phyloP scores from a whole-genome alignment of 2,888 invertebrate genomes.

The Athetis lepigone region DNA sequence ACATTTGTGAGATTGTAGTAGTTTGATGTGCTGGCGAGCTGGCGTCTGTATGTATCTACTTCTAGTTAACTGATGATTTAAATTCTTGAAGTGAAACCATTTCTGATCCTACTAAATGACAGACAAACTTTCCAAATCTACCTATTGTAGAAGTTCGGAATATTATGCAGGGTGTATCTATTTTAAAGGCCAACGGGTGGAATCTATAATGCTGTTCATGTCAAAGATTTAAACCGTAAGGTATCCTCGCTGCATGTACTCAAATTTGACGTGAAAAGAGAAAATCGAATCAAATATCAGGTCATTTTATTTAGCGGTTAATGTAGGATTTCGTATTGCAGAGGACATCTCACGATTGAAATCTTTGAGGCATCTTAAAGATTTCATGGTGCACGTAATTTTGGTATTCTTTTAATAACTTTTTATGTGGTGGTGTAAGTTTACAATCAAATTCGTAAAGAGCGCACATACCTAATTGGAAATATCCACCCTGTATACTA shows the following conservation, averaged over 20 bases:
- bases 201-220: conserved; percentile 2
- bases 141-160: conserved; percentile 7
- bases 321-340: too few species aligned
- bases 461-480: conserved; percentile 2
- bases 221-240: background rate
- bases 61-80: conserved; percentile 12
- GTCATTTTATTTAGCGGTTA: too few species aligned
- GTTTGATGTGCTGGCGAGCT: too few species aligned
- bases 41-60: conserved; percentile 2
- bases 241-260: background rate
- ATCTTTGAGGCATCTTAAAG: background rate
- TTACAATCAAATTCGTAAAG: conserved; percentile 26
- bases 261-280: background rate
- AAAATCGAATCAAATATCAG: too few species aligned
- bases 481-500: conserved; percentile 35
- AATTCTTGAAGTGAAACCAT: conserved; percentile 15
- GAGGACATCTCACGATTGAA: background rate
- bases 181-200: background rate
- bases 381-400: background rate
- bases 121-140: conserved; percentile 4
- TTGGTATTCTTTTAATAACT: conserved; percentile 13
- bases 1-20: too few species aligned
- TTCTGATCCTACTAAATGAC: conserved; percentile 3
- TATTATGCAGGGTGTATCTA: conserved; percentile 21
- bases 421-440: conserved; percentile 8